phyloP scores from a whole-genome alignment of 2,113 vertebrate genomes.

The Perca flavescens region DNA sequence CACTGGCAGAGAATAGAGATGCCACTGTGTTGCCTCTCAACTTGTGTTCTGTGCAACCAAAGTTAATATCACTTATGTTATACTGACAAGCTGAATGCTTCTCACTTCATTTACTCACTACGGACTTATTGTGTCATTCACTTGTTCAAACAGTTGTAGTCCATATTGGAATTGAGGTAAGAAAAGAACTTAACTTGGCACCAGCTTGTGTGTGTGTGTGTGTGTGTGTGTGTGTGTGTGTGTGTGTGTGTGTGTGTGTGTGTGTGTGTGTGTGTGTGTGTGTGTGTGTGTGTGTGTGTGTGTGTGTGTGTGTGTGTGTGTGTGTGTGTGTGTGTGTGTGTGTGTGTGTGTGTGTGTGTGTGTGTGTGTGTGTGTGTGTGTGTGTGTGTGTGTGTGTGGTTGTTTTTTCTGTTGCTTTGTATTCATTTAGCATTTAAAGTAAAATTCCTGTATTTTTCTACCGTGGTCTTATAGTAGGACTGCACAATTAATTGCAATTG shows the following conservation, averaged over 20 bases:
- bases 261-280: no score
- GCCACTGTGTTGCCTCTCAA: constrained; percentile 25
- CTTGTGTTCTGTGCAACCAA: constrained; percentile 27
- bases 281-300: no score
- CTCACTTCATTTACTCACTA: constrained; percentile 32
- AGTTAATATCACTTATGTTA: constrained; percentile 39
- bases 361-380: no score
- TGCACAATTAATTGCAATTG: no score
- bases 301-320: no score
- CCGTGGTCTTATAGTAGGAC: no score
- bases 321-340: no score
- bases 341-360: no score
- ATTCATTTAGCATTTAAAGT: constrained; percentile 15
- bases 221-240: no score
- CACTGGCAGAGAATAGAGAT: constrained; percentile 30
- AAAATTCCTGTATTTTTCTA: neutral
- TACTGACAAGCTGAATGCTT: constrained; percentile 40
- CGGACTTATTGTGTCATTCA: constrained; percentile 37
- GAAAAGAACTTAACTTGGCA: constrained; percentile 11
- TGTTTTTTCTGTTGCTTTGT: neutral
- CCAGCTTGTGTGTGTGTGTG: neutral
- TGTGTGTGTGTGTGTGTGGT: no score
- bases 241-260: no score
- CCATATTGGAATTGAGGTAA: constrained; percentile 25
- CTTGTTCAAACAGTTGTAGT: constrained; percentile 39